Evolutionary conservation across 2,797 vertebrate genomes (phyloP).

Genomic region (Craterocephalus amniculus): DNA sequence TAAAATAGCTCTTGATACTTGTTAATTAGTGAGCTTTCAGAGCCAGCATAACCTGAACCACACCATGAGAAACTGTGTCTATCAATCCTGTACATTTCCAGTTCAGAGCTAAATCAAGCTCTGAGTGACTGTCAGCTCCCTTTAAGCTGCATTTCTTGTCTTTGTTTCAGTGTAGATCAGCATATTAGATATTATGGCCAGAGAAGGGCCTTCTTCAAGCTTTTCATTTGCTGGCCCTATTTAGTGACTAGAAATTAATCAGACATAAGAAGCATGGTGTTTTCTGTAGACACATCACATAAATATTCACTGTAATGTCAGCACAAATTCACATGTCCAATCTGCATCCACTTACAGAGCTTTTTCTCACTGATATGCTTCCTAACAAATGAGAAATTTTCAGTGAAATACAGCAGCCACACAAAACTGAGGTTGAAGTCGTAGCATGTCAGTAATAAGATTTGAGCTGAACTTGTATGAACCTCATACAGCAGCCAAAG

Average conservation of each 20-base stretch:
- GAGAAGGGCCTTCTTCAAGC: not conserved
- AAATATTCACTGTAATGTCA: conserved; percentile 30
- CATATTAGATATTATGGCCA: not conserved
- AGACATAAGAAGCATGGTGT: not conserved
- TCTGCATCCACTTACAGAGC: conserved; percentile 33
- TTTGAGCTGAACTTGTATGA: conserved; percentile 10
- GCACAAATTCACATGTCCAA: conserved; percentile 27
- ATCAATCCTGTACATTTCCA: not conserved
- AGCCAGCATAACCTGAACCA: not conserved
- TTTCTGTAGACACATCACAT: conserved; percentile 1
- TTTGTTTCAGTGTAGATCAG: not conserved
- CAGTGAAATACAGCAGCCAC: conserved; percentile 11
- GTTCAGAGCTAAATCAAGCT: not conserved
- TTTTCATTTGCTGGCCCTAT: conserved; percentile 7
- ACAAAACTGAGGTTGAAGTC: not conserved
- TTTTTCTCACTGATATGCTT: conserved; percentile 35
- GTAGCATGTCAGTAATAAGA: not conserved
- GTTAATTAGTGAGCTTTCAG: conserved; percentile 5
- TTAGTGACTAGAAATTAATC: conserved; percentile 10
- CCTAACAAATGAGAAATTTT: conserved; percentile 20
- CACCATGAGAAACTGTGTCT: not conserved
- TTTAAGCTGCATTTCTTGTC: not conserved
- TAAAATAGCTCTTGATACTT: not conserved
- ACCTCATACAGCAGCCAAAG: conserved; percentile 12
- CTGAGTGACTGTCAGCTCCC: not conserved